Base-by-base conservation (phyloP, 2,113 vertebrate species). In the Gavialis gangeticus region DNA sequence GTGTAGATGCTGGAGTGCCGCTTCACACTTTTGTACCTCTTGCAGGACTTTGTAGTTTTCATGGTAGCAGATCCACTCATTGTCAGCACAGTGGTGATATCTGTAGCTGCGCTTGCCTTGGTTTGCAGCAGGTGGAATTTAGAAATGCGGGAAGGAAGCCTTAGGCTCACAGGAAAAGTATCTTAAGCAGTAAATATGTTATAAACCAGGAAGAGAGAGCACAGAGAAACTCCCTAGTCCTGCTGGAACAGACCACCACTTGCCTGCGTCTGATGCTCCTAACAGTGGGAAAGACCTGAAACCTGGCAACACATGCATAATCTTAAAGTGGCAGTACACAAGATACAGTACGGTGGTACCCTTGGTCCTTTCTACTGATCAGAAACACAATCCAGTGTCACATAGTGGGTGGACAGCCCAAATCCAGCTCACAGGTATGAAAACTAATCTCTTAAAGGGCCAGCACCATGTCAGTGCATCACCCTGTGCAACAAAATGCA, bases 1-100 rank as follows among this genome's bases (percentile, higher is more conserved):
- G 98, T 97, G 95, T 98, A 99, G 95, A 98, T 98, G 86, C 98
- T 98, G 5, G 97, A 97, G 12, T 98, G 99, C 73, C 98, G 98
- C 92, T 98, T 98, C 87, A 98, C 93, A 56, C 98, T 98, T 75
- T 98, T 98, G 54, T 98, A 96, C 93, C 98, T 98, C 90, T 98
- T 99, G 93, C 98, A 89, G 25, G 98, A 84, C 92, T 97, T 98
- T 34, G 98, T 87, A 11, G 98, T 78, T 84, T 97, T 98, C 91
- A 85, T 95, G 1, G 97, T 90, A 6, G 97, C 75, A 10, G 97
- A 91, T 27, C 97, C 93, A 1, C 96, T 85, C 2, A 78, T 95
- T 2, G 96, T 56, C 84, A 97, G 98, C 98, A 98, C 98, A 34
- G 28, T 22, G 82, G 75, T 85, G 73, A n/a, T 71, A 34, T 34